Conservation (phyloP, 2,888 invertebrate genomes). For the Clistopyga incitator region DNA sequence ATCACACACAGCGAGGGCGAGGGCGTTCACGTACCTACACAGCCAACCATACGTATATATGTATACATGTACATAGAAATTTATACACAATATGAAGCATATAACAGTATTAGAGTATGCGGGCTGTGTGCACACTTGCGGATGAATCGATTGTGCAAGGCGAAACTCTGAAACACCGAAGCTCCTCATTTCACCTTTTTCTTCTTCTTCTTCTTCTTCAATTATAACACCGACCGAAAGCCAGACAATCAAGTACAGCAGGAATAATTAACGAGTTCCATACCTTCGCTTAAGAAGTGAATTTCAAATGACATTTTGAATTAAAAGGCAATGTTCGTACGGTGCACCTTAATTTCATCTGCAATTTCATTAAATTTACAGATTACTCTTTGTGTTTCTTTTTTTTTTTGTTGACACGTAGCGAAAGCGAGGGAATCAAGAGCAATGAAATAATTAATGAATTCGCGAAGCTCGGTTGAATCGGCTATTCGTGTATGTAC, state of each 20-base stretch:
- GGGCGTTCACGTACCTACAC: slow-evolving; percentile 47
- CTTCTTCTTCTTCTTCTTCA: neutral
- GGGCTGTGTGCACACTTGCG: slow-evolving; percentile 26
- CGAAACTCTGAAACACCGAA: neutral
- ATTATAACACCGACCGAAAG: neutral
- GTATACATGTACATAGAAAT: too few species aligned
- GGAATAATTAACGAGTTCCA: neutral
- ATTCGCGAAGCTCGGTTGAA: neutral
- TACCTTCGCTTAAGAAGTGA: neutral
- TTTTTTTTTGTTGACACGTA: too few species aligned
- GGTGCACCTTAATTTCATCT: too few species aligned
- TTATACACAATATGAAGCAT: slow-evolving; percentile 17
- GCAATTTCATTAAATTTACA: too few species aligned
- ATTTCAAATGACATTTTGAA: neutral
- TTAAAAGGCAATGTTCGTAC: too few species aligned
- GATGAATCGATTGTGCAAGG: slow-evolving; percentile 32
- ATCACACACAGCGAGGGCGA: slow-evolving; percentile 54
- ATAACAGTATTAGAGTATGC: neutral
- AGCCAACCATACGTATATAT: neutral
- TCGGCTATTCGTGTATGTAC: neutral
- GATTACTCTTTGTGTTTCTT: neutral
- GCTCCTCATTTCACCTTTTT: neutral
- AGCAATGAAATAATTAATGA: neutral
- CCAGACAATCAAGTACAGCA: neutral
- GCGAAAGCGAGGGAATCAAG: neutral